Evolutionary conservation across 2,888 invertebrate genomes (phyloP), one percentile per base, ranked within the genome.

Genomic region (Lasioglossum leucozonium): DNA sequence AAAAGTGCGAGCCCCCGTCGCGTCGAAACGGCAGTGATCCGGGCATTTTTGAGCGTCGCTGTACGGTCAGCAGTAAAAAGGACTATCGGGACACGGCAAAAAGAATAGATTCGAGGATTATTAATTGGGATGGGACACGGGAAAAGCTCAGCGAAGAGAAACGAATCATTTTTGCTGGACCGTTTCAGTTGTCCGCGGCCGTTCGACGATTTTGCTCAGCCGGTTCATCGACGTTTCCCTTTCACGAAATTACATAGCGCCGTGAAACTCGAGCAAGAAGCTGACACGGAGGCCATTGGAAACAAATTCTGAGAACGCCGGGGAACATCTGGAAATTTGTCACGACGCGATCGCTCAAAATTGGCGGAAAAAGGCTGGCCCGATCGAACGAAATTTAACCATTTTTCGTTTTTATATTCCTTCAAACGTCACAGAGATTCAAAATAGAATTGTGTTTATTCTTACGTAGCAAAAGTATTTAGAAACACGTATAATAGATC

Each of bases 161-260:
- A 58, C 22, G 62, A 71, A 75, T 47, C 8, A 13, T 71, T 80
- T 82, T 82, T 74, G 34, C 10, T 11, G 42, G 18, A 4, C 6
- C 16, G 72, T 67, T 22, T n/a, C 34, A 40, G 37, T 22, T 22
- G 51, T 44, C 72, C 3, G 8, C 4, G 11, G 16, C 30, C 22
- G 10, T 11, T 18, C 26, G 47, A 30, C 30, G 30, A 34, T 18
- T 55, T 69, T 42, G 22, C 37, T 30, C 26, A 44, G 18, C 11
- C 11, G 30, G 16, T 67, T 47, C 55, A 8, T 51, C 47, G 34
- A 16, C n/a, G 34, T 30, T 22, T 16, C 40, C 40, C 37, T 51
- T 72, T 72, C 42, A 62, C 5, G 10, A 42, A 62, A 65, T 8
- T 67, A 51, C 51, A n/a, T 44, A 40, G 42, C 47, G 18, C 37